These are phyloP conservation scores for Notodonta ziczac DNA, from an alignment of 2,888 invertebrate species.

Conservation along the genomic window DNA sequence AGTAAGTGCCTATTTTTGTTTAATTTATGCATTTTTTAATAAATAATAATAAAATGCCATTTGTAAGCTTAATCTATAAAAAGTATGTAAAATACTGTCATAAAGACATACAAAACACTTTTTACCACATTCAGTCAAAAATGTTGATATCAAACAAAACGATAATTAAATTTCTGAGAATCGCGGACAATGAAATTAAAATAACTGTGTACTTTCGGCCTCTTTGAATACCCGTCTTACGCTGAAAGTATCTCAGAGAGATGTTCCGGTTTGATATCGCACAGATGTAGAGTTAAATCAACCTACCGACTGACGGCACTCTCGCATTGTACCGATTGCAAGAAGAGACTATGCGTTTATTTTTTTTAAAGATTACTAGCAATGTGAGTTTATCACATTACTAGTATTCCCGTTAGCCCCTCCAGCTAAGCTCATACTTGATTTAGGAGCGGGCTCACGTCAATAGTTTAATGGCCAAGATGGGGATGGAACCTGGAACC, in stretches of 20 bases:
- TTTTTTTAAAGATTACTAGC: no score
- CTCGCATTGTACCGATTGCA: constrained; percentile 11
- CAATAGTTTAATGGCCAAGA: no score
- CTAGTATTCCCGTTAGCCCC: no score
- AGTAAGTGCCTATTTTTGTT: no score
- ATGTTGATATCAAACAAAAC: constrained; percentile 13
- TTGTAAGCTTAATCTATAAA: background rate
- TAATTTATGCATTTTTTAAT: no score
- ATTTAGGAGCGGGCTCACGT: no score
- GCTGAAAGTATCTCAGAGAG: constrained; percentile 30
- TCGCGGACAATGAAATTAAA: constrained; percentile 24
- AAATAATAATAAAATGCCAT: no score
- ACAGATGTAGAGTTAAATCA: constrained; percentile 20
- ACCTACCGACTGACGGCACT: constrained; percentile 5
- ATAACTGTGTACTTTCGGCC: background rate
- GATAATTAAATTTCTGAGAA: constrained; percentile 32
- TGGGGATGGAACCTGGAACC: no score
- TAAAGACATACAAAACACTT: background rate
- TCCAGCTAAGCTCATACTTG: no score
- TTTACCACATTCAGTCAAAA: background rate
- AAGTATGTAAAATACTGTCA: background rate
- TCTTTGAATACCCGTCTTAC: constrained; percentile 28
- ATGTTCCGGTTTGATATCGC: constrained; percentile 36
- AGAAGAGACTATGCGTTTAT: constrained; percentile 9
- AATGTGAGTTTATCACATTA: no score